phyloP scores from a whole-genome alignment of 1,140 invertebrate species.

The Fragariocoptes setiger region DNA sequence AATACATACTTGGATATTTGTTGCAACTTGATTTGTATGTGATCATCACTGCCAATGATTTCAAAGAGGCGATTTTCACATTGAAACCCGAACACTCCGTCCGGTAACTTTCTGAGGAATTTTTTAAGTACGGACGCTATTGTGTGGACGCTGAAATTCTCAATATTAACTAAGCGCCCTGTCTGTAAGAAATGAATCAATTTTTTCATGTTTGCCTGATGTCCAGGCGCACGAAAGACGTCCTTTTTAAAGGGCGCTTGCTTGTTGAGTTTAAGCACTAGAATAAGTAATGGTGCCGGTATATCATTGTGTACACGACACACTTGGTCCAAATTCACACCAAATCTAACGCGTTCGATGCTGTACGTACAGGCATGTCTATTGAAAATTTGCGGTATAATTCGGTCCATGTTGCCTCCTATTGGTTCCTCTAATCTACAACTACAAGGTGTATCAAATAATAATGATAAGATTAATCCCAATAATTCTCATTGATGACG shows the following conservation, averaged over 20 bases:
- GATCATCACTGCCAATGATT: slow-evolving; percentile 30
- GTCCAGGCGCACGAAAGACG: slow-evolving; percentile 69
- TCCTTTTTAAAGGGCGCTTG: slow-evolving; percentile 66
- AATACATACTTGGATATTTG: slow-evolving; percentile 66
- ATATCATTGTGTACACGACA: slow-evolving; percentile 49
- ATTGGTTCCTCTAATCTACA: too few relatives aligned
- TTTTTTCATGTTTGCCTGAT: slow-evolving; percentile 80
- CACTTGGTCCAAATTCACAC: slow-evolving; percentile 50
- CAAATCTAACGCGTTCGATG: slow-evolving; percentile 72
- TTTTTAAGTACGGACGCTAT: slow-evolving; percentile 83
- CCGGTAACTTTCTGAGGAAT: slow-evolving; percentile 85
- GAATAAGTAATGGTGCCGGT: slow-evolving; percentile 51
- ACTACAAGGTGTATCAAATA: too few relatives aligned
- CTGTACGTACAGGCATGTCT: slow-evolving; percentile 12
- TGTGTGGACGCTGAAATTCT: slow-evolving; percentile 88
- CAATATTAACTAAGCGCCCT: slow-evolving; percentile 78
- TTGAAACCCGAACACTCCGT: slow-evolving; percentile 64
- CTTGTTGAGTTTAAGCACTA: slow-evolving; percentile 73
- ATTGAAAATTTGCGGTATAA: too few relatives aligned
- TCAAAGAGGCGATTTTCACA: slow-evolving; percentile 64
- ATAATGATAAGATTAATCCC: too few relatives aligned
- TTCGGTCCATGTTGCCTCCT: too few relatives aligned
- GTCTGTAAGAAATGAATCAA: slow-evolving; percentile 52
- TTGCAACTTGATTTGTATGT: slow-evolving; percentile 34
- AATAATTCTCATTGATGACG: too few relatives aligned